Base-by-base conservation (phyloP, 2,113 vertebrate genomes). In the Grallaria varia region DNA sequence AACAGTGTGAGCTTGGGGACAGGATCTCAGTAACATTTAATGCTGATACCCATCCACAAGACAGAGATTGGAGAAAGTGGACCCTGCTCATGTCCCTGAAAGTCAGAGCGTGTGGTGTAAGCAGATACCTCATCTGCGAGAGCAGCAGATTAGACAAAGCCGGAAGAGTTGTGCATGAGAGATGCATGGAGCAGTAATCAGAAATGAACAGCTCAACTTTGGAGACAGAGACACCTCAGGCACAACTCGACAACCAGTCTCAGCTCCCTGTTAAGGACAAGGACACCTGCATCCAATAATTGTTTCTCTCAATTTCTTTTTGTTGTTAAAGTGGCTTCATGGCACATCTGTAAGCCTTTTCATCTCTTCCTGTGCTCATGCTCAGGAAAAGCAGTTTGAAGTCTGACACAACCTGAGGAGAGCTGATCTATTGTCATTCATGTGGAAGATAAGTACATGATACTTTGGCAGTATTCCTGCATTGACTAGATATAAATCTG, bases 131-230 rank as follows among this genome's bases (percentile, higher is more conserved):
- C 12, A 44, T 14, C 27, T 76, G 52, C 39, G 35, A 85, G 14
- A 68, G 14, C 27, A 83, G 30, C 5, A 63, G 63, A 72, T 52
- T 11, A 42, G 31, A 7, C n/a, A 71, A 31, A 14, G 6, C 16
- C 9, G 6, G 4, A n/a, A 44, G 20, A 25, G 20, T 12, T 42
- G 37, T 52, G 5, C 19, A 14, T 15, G 5, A 37, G 15, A 91
- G 22, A 4, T 75, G 16, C 25, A 28, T 33, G 64, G 47, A 81
- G 15, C 35, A 81, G 33, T 58, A 64, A 49, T 0, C 40, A 20
- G 58, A 78, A 56, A 77, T 53, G 31, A 68, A 24, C 6, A 44
- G 24, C 28, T 37, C 0, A 0, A 18, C n/a, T 31, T 10, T 0
- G 2, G n/a, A 35, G 39, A 37, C 8, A 53, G 37, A 5, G 1